Percentiles rank a stretch among this genome's conserved stretches.
These are phyloP conservation scores for Holothuria leucospilota DNA, from an alignment of 53 echinoderm and acorn worm genomes.

Conservation along the genomic window DNA sequence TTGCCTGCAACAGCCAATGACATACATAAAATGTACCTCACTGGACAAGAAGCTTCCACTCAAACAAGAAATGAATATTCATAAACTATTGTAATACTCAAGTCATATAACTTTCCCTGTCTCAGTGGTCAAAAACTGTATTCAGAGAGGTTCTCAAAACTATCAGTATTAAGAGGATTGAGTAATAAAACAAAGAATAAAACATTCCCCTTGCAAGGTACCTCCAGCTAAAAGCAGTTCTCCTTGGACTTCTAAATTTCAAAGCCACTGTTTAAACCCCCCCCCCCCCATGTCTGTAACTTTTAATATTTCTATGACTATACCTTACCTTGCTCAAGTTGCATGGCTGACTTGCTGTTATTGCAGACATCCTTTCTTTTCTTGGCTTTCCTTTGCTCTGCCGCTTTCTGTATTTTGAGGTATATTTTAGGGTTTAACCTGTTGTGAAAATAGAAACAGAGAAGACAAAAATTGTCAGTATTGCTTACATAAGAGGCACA, in stretches of 20 bases:
- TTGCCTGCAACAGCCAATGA: too few species aligned
- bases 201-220: too few species aligned
- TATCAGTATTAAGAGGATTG: too few species aligned
- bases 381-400: conserved; percentile 72
- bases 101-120: too few species aligned
- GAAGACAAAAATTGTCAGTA: neutral
- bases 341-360: conserved; percentile 77
- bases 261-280: neutral
- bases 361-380: conserved; percentile 74
- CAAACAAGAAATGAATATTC: too few species aligned
- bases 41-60: too few species aligned
- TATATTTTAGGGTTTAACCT: conserved; percentile 90
- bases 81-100: too few species aligned
- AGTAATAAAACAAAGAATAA: too few species aligned
- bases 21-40: too few species aligned
- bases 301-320: neutral
- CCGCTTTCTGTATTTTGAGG: conserved; percentile 55
- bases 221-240: too few species aligned
- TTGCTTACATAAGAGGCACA: neutral
- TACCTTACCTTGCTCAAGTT: conserved; percentile 96
- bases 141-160: too few species aligned
- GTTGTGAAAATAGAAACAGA: conserved; percentile 17
- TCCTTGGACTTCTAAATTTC: neutral
- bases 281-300: neutral
- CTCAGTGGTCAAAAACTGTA: too few species aligned